Conservation (phyloP, 2,888 invertebrate genomes). For the Acrocyrtus sp. region DNA sequence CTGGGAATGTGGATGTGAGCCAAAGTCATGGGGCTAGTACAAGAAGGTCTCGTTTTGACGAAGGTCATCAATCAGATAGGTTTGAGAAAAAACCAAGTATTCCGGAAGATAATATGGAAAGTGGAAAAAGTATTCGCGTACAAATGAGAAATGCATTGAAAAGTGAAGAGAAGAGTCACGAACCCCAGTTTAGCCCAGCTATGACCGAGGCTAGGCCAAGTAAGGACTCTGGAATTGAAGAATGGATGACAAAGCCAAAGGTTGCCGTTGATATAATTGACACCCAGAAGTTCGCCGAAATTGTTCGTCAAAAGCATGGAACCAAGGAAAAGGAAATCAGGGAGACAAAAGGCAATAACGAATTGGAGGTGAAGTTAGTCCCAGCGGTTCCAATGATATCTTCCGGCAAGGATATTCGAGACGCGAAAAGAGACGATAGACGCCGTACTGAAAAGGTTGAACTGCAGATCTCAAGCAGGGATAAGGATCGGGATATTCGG, state of each 20-base stretch:
- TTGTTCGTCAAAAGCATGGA: slow-evolving; percentile 62
- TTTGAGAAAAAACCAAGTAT: slow-evolving; percentile 7
- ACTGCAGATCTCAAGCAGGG: slow-evolving; percentile 53
- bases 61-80: slow-evolving; percentile 35
- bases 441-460: slow-evolving; percentile 56
- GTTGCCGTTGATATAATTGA: slow-evolving; percentile 61
- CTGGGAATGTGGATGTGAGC: slow-evolving; percentile 66
- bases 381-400: slow-evolving; percentile 8
- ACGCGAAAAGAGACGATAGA: slow-evolving; percentile 38
- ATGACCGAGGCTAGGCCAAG: slow-evolving; percentile 6
- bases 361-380: slow-evolving; percentile 5
- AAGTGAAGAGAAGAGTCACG: slow-evolving; percentile 46
- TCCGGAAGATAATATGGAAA: slow-evolving; percentile 35
- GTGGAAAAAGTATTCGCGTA: slow-evolving; percentile 61
- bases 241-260: slow-evolving; percentile 62
- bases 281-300: slow-evolving; percentile 63
- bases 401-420: slow-evolving; percentile 31
- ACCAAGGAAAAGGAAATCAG: slow-evolving; percentile 31
- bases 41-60: slow-evolving; percentile 46
- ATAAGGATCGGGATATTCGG: slow-evolving; percentile 37
- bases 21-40: too few species aligned
- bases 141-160: slow-evolving; percentile 62
- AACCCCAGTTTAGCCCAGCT: slow-evolving; percentile 21
- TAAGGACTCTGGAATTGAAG: slow-evolving; percentile 56
- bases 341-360: slow-evolving; percentile 12